These are phyloP conservation scores for Villa cingulata DNA, from an alignment of 2,888 invertebrate genomes.

Conservation along the genomic window DNA sequence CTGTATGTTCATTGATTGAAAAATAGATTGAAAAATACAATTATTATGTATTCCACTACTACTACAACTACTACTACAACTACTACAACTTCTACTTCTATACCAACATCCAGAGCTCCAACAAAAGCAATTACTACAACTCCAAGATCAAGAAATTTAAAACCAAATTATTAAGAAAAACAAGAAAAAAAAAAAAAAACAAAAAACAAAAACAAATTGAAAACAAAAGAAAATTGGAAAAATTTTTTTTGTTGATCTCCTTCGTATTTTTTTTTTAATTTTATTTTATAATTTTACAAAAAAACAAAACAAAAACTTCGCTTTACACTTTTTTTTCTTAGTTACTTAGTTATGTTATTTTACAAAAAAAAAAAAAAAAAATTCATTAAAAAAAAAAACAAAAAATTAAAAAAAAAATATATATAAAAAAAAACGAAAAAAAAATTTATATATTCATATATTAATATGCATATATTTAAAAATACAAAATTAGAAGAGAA, in stretches of 20 bases:
- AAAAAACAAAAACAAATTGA: conserved; percentile 15
- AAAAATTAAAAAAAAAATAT: no score
- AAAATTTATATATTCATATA: conserved; percentile 1
- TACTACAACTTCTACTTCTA: no score
- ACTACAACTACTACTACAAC: no score
- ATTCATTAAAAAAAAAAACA: conserved; percentile 14
- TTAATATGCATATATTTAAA: no score
- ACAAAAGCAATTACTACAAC: no score
- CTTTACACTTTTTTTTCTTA: background rate
- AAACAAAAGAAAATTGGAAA: conserved; percentile 16
- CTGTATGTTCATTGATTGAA: conserved; percentile 77
- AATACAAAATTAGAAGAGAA: conserved; percentile 1
- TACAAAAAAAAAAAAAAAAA: conserved; percentile 9
- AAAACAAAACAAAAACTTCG: conserved; percentile 9
- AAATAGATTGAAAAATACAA: no score
- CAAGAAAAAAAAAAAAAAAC: conserved; percentile 2
- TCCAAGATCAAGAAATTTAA: conserved; percentile 16
- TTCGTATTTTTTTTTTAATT: conserved; percentile 17
- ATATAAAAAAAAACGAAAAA: background rate
- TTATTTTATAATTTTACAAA: conserved; percentile 18
- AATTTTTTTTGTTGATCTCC: conserved; percentile 19
- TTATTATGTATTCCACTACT: no score
- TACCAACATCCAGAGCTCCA: no score
- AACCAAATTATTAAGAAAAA: conserved; percentile 16
- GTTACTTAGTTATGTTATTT: background rate